Evolutionary conservation across 2,113 vertebrate species (phyloP).

Genomic region (Corythaeola cristata): DNA sequence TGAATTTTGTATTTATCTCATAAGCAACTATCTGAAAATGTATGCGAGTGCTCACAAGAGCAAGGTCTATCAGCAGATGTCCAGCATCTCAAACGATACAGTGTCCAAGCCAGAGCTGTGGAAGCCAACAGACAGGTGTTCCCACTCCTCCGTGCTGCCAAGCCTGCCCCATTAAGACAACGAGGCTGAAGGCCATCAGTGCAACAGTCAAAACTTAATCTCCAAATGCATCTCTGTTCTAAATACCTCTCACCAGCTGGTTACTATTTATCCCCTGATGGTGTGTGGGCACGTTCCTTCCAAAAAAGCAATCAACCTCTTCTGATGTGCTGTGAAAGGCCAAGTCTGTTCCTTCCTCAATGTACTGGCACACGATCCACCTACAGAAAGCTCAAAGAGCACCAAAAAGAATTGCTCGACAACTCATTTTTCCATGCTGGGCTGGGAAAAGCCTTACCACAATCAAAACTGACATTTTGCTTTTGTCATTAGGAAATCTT

Average conservation of each 20-base stretch:
- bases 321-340: background rate
- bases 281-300: background rate
- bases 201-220: constrained; percentile 20
- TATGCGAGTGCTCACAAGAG: background rate
- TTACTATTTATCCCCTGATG: constrained; percentile 17
- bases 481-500: background rate
- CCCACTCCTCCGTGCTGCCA: background rate
- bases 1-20: background rate
- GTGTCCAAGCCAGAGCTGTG: background rate
- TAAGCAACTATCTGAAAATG: background rate
- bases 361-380: background rate
- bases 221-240: background rate
- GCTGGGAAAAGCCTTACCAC: background rate
- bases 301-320: constrained; percentile 11
- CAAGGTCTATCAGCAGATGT: background rate
- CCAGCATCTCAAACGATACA: background rate
- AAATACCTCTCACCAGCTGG: constrained; percentile 52
- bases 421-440: background rate
- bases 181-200: background rate
- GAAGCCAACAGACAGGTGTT: constrained; percentile 19
- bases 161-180: background rate
- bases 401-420: background rate
- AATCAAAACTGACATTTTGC: background rate
- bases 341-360: background rate
- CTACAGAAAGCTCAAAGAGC: background rate